Percentiles rank a stretch among this genome's conserved stretches.
Conservation (phyloP, 2,888 invertebrate genomes). For the Apamea epomidion region DNA sequence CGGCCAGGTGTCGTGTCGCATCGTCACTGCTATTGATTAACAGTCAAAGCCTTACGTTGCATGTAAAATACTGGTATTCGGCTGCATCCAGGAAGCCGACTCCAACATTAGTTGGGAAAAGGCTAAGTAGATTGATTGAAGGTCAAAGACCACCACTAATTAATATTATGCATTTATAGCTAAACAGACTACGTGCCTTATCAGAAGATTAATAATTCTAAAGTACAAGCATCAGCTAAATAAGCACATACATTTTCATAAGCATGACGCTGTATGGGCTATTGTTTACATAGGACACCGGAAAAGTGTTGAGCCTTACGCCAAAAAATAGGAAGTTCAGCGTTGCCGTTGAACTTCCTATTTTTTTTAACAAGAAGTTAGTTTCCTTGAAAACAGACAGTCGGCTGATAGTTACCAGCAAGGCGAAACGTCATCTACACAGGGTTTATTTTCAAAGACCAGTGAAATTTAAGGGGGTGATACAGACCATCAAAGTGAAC, state of each 20-base stretch:
- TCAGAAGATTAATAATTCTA: too few species aligned
- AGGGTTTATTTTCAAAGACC: too few species aligned
- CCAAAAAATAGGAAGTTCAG: background rate
- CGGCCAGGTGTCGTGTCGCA: background rate
- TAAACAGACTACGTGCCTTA: too few species aligned
- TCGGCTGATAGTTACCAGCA: background rate
- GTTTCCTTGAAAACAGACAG: background rate
- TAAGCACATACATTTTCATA: conserved; percentile 69
- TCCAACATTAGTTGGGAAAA: background rate
- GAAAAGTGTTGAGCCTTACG: background rate
- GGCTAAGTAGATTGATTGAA: background rate
- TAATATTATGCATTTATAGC: too few species aligned
- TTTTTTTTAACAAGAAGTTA: too few species aligned
- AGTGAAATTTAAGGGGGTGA: too few species aligned
- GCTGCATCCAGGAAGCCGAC: background rate
- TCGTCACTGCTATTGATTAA: background rate
- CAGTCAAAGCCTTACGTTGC: background rate
- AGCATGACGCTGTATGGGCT: conserved; percentile 44
- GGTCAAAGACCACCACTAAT: too few species aligned
- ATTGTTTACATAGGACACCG: conserved; percentile 56
- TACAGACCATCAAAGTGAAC: too few species aligned
- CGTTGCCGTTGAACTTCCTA: too few species aligned
- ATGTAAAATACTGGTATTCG: background rate
- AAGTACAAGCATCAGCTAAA: conserved; percentile 34
- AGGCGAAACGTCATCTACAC: background rate